Percentiles rank a stretch among this genome's conserved stretches.
These are phyloP conservation scores for Sander vitreus DNA, from an alignment of 2,113 vertebrate genomes.

Conservation along the genomic window DNA sequence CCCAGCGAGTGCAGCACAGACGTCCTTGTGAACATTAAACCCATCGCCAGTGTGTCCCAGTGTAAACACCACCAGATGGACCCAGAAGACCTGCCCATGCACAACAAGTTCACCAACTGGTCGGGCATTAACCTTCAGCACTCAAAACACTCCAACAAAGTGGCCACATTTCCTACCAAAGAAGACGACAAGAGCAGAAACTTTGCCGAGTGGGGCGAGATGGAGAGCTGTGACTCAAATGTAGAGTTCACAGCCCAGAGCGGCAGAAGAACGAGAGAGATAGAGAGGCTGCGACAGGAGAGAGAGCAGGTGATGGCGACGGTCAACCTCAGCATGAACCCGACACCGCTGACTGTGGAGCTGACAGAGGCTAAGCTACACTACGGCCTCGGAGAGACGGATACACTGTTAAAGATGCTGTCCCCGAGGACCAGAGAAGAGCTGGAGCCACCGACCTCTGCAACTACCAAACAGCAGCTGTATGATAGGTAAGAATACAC, in stretches of 20 bases:
- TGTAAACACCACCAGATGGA: slow-evolving; percentile 43
- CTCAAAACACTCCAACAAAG: slow-evolving; percentile 31
- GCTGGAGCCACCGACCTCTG: slow-evolving; percentile 22
- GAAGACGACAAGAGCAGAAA: slow-evolving; percentile 52
- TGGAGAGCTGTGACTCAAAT: slow-evolving; percentile 48
- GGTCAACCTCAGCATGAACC: slow-evolving; percentile 86
- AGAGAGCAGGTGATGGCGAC: slow-evolving; percentile 88
- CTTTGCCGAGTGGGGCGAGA: slow-evolving; percentile 14
- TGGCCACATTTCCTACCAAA: slow-evolving; percentile 4
- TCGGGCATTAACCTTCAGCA: slow-evolving; percentile 83
- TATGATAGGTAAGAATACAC: slow-evolving; percentile 84
- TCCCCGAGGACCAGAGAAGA: slow-evolving; percentile 83
- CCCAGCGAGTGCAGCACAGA: slow-evolving; percentile 90
- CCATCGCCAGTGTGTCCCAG: slow-evolving; percentile 26
- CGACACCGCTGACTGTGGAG: slow-evolving; percentile 89
- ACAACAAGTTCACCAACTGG: slow-evolving; percentile 95
- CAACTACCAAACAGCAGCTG: slow-evolving; percentile 84
- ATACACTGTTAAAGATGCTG: slow-evolving; percentile 89
- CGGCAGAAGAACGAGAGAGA: slow-evolving; percentile 80
- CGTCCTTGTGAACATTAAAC: slow-evolving; percentile 80
- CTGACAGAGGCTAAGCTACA: slow-evolving; percentile 93
- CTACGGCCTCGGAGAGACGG: slow-evolving; percentile 90
- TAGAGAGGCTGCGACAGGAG: slow-evolving; percentile 85
- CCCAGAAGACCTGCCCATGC: slow-evolving; percentile 87
- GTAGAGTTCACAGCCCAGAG: slow-evolving; percentile 16